phyloP scores from a whole-genome alignment of 2,113 vertebrate species.

The Formicarius rufipectus region DNA sequence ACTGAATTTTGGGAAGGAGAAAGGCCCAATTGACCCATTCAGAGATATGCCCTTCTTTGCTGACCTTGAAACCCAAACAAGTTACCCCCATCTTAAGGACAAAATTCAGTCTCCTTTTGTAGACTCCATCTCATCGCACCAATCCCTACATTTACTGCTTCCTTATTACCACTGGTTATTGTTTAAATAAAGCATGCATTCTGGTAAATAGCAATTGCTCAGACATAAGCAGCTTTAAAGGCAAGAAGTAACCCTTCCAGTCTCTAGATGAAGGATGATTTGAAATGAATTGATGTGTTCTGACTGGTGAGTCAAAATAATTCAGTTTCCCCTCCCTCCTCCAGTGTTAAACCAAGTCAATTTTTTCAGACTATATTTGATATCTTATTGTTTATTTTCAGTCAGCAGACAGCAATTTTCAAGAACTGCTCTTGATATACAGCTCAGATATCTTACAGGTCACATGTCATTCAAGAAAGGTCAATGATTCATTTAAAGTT shows the following conservation, averaged over 20 bases:
- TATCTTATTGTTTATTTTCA: slow-evolving; percentile 93
- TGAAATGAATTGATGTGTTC: slow-evolving; percentile 80
- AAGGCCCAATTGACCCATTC: slow-evolving; percentile 7
- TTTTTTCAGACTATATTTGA: slow-evolving; percentile 84
- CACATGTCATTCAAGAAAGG: slow-evolving; percentile 88
- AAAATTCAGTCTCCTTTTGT: neutral
- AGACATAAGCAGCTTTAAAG: slow-evolving; percentile 53
- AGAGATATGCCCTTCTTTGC: neutral
- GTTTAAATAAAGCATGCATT: slow-evolving; percentile 66
- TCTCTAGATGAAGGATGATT: slow-evolving; percentile 70
- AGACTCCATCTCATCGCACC: neutral
- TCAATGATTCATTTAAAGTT: slow-evolving; percentile 88
- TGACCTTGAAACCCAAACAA: slow-evolving; percentile 27
- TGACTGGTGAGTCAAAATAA: slow-evolving; percentile 82
- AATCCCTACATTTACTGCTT: neutral
- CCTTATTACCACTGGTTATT: slow-evolving; percentile 45
- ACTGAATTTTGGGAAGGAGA: neutral
- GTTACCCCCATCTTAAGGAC: neutral
- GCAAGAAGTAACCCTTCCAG: slow-evolving; percentile 56
- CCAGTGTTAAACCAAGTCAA: slow-evolving; percentile 83
- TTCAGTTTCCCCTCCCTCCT: slow-evolving; percentile 66
- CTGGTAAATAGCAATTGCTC: slow-evolving; percentile 52
- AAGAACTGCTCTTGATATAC: slow-evolving; percentile 79
- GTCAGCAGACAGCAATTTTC: slow-evolving; percentile 87
- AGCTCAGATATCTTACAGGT: slow-evolving; percentile 82